A percentile compares a stretch with the other conserved stretches of the same genome.
These are phyloP conservation scores for Drosophila elegans DNA, from an alignment of 1,140 invertebrate genomes.

Conservation along the genomic window DNA sequence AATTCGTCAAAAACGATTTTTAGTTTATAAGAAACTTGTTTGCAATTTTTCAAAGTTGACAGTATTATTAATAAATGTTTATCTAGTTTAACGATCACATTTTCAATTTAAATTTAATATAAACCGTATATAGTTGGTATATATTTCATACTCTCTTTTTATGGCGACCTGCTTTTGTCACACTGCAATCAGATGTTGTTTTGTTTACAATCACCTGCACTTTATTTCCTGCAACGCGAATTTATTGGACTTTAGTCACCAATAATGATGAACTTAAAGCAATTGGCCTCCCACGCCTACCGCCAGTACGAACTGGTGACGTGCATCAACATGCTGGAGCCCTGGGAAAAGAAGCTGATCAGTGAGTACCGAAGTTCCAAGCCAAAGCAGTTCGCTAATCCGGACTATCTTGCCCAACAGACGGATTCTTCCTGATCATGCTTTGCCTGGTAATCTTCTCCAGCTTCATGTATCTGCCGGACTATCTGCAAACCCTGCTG, in stretches of 20 bases:
- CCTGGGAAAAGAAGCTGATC: conserved; percentile 81
- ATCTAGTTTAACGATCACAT: no score
- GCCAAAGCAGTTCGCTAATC: not conserved
- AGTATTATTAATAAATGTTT: no score
- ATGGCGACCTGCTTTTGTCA: not conserved
- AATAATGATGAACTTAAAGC: conserved; percentile 72
- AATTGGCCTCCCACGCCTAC: conserved; percentile 61
- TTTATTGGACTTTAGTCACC: conserved; percentile 29
- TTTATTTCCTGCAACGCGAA: not conserved
- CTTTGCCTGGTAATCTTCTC: conserved; percentile 71
- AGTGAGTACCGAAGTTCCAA: conserved; percentile 48
- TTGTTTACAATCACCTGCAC: conserved; percentile 44
- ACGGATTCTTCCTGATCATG: conserved; percentile 73
- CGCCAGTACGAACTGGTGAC: conserved; percentile 78
- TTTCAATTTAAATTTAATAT: no score
- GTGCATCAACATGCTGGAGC: conserved; percentile 82
- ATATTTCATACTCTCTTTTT: no score
- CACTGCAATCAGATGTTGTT: conserved; percentile 4
- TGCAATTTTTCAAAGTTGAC: no score
- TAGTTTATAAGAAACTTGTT: no score
- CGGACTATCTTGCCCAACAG: conserved; percentile 29
- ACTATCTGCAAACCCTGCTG: conserved; percentile 67
- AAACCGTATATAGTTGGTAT: no score
- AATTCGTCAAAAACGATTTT: no score
- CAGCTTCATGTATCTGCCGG: conserved; percentile 76